These are phyloP conservation scores for Heterotis niloticus DNA, from an alignment of 2,113 vertebrate species.

Conservation along the genomic window DNA sequence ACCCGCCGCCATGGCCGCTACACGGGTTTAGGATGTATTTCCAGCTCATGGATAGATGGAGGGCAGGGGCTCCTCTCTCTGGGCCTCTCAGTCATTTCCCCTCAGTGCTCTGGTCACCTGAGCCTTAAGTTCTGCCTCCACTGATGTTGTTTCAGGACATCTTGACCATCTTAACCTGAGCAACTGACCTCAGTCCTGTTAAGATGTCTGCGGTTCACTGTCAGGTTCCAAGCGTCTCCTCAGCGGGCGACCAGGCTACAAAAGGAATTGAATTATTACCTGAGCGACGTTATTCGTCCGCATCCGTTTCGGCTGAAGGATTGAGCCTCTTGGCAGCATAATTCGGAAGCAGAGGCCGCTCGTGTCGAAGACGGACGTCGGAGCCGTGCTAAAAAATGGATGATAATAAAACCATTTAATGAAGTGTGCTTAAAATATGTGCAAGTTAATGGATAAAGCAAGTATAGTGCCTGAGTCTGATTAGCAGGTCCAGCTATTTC, in stretches of 20 bases:
- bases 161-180: no score
- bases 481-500: conserved; percentile 7
- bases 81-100: no score
- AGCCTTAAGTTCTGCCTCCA: no score
- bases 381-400: not conserved
- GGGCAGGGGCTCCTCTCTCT: no score
- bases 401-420: conserved; percentile 8
- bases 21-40: no score
- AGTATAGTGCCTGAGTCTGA: not conserved
- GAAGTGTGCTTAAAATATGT: conserved; percentile 7
- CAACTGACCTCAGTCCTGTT: not conserved
- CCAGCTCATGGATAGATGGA: no score
- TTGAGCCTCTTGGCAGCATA: not conserved
- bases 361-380: conserved; percentile 1
- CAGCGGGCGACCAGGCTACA: not conserved
- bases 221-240: not conserved
- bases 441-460: conserved; percentile 11
- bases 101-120: not conserved
- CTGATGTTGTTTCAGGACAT: no score
- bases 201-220: not conserved
- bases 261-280: not conserved
- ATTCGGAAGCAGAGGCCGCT: not conserved
- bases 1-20: no score
- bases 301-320: not conserved
- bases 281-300: not conserved